phyloP scores from a whole-genome alignment of 2,113 vertebrate genomes.

The Cephalopholis sonnerati region DNA sequence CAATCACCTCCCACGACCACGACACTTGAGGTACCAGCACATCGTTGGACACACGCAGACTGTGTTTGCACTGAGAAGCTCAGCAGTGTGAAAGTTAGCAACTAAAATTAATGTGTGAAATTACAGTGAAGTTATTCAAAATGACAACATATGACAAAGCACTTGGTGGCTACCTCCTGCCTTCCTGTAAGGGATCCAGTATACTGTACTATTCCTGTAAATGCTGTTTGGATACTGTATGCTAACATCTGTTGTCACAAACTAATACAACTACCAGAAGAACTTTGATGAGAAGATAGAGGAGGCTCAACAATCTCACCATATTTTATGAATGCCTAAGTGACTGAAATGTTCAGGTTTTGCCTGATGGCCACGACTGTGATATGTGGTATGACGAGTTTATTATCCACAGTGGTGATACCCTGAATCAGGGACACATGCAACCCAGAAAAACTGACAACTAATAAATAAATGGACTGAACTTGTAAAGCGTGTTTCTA shows the following conservation, averaged over 20 bases:
- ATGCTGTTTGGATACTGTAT: not conserved
- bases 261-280: not conserved
- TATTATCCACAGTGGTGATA: not conserved
- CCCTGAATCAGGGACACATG: not conserved
- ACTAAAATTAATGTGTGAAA: not conserved
- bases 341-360: not conserved
- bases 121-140: not conserved
- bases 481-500: too few species aligned
- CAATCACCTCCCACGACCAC: not conserved
- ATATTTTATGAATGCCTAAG: not conserved
- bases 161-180: not conserved
- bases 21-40: not conserved
- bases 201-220: not conserved
- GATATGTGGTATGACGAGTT: not conserved
- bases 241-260: not conserved
- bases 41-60: not conserved
- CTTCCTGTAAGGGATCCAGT: not conserved
- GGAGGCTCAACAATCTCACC: not conserved
- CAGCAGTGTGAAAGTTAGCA: not conserved
- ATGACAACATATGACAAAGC: not conserved
- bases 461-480: not conserved
- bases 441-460: not conserved
- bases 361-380: not conserved
- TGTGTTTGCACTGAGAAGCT: not conserved
- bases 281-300: not conserved